Conservation (phyloP, 2,113 vertebrate species). For the Egretta garzetta region DNA sequence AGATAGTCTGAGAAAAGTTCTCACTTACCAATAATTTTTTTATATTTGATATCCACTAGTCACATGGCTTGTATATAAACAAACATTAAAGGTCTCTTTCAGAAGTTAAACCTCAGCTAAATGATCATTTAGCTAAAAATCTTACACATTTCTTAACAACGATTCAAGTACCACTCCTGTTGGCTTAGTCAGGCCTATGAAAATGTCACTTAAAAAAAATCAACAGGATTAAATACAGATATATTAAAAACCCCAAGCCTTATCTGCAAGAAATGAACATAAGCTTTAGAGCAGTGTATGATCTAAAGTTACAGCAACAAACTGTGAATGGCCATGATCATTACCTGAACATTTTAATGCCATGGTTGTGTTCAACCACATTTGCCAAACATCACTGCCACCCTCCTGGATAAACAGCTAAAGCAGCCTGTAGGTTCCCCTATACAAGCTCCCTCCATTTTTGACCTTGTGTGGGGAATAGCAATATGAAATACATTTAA, state of each 20-base stretch:
- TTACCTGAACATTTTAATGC: not conserved
- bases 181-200: not conserved
- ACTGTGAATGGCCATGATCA: not conserved
- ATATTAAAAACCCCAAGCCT: not conserved
- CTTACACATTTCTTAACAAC: not conserved
- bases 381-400: not conserved
- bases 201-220: not conserved
- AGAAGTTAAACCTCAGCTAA: not conserved
- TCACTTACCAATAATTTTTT: not conserved
- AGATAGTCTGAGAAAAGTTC: not conserved
- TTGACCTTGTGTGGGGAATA: not conserved
- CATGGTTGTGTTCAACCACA: not conserved
- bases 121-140: not conserved
- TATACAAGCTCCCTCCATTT: not conserved
- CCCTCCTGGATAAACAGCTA: not conserved
- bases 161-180: fast-evolving
- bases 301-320: not conserved
- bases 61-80: not conserved
- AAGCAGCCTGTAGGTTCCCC: not conserved
- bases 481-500: not conserved
- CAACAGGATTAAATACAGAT: not conserved
- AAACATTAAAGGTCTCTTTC: not conserved
- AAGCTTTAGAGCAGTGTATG: not conserved
- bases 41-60: not conserved
- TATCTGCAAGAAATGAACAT: not conserved